A percentile compares a stretch with the other conserved stretches of the same genome.
These are phyloP conservation scores for Chaenocephalus aceratus DNA, from an alignment of 2,113 vertebrate genomes.

Conservation along the genomic window DNA sequence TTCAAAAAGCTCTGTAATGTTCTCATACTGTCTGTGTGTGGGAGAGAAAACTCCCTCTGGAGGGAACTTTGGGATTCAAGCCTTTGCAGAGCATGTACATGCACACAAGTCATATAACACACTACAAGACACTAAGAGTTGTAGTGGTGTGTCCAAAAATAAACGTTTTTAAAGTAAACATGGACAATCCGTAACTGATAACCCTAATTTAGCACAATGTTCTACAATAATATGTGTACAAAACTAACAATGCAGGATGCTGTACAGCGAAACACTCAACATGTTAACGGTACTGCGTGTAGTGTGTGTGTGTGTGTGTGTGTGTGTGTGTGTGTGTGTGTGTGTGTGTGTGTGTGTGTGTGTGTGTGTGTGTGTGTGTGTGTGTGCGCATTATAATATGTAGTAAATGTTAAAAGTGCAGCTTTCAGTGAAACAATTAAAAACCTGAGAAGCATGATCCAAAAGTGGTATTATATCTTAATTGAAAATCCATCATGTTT, in stretches of 20 bases:
- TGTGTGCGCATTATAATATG: not conserved
- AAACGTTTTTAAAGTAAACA: conserved; percentile 1
- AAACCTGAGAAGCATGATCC: not conserved
- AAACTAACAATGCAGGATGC: not conserved
- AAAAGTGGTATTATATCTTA: conserved; percentile 19
- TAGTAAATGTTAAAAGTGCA: not conserved
- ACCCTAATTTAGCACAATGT: not conserved
- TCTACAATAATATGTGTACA: not conserved
- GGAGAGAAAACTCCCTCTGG: too few relatives aligned
- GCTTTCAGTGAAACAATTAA: conserved; percentile 33
- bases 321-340: not conserved
- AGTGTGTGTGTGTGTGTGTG: not conserved
- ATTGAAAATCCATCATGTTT: conserved; percentile 36
- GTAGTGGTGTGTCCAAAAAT: not conserved
- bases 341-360: not conserved
- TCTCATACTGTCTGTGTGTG: too few relatives aligned
- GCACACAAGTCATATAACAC: too few relatives aligned
- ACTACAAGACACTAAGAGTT: not conserved
- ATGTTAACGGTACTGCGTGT: not conserved
- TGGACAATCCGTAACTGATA: not conserved
- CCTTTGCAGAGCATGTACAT: too few relatives aligned
- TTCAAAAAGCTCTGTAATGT: too few relatives aligned
- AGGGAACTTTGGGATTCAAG: too few relatives aligned
- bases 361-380: conserved; percentile 1
- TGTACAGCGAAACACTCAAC: not conserved